Conservation (phyloP, 2,113 vertebrate genomes). For the Varanus salvator region DNA sequence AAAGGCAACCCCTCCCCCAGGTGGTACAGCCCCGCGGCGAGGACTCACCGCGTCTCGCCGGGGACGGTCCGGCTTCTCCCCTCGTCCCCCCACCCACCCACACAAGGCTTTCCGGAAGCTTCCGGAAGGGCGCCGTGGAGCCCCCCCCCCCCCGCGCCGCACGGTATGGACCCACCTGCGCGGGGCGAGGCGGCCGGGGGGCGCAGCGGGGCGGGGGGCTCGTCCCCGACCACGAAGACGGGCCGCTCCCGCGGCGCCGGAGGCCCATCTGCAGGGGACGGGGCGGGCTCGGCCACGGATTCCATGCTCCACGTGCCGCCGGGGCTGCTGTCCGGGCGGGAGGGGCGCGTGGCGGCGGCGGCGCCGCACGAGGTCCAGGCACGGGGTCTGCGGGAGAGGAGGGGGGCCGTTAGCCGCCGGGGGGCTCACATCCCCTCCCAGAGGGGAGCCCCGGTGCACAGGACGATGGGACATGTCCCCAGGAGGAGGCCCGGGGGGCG, state of each 20-base stretch:
- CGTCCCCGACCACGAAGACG: slow-evolving; percentile 78
- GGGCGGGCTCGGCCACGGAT: slow-evolving; percentile 93
- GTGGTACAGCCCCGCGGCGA: too few relatives aligned
- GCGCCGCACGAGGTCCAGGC: slow-evolving; percentile 90
- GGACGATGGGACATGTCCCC: too few relatives aligned
- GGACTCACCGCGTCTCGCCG: slow-evolving; percentile 68
- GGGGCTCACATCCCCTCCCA: neutral
- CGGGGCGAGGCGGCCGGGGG: slow-evolving; percentile 19
- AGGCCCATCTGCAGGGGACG: slow-evolving; percentile 92
- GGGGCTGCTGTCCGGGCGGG: slow-evolving; percentile 87
- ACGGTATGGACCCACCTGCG: too few relatives aligned
- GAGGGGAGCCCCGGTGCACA: too few relatives aligned
- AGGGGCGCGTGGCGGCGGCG: slow-evolving; percentile 59
- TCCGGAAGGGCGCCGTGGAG: too few relatives aligned
- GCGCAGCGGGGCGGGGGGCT: too few relatives aligned
- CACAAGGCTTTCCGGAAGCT: too few relatives aligned
- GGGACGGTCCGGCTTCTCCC: slow-evolving; percentile 64
- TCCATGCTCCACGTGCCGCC: slow-evolving; percentile 92
- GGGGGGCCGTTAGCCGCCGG: too few relatives aligned
- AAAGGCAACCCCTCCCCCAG: too few relatives aligned
- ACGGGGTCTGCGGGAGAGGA: slow-evolving; percentile 76
- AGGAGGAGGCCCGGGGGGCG: too few relatives aligned
- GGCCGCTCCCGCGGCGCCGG: slow-evolving; percentile 65
- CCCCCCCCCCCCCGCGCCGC: too few relatives aligned
- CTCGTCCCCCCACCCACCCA: slow-evolving; percentile 82